Base-by-base conservation (phyloP, 2,888 invertebrate genomes). In the Fragum sueziense region DNA sequence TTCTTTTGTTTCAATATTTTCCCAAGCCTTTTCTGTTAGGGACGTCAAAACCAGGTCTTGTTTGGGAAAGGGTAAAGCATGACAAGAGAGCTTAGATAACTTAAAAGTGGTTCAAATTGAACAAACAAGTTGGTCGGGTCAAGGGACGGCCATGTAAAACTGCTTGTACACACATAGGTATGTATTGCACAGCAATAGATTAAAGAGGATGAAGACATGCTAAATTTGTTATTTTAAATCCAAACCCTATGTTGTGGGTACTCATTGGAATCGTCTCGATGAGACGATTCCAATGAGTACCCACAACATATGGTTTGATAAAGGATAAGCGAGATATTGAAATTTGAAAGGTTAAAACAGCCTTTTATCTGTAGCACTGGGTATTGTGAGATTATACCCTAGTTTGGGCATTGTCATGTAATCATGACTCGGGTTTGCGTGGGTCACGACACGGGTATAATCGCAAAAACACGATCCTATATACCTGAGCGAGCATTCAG, bases 401-500 rank as follows among this genome's bases (percentile, higher is more conserved):
- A 65, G 34, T 65, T 65, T 54, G 57, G 52, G 52, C 54, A 54
- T 54, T 70, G 70, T 70, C 52, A 70, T 52, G 70, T 70, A 70
- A 70, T 70, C 70, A 70, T 70, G 70, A 70, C 70, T 70, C 31
- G 29, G 52, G 31, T 69, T 52, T 51, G 69, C 69, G 25, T 59
- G 41, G 71, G 71, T 71, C 71, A 71, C 11, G 41, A 61, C 71
- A 41, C 70, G 31, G 33, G 70, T 34, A 70, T 70, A 57, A 70
- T 57, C 20, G 22, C 22, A 27, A n/a, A 47, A 70, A 47, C 47
- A 47, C 70, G 31, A n/a, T n/a, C 29, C 22, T 3, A 14, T 54
- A 34, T 70, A 70, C 70, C 70, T 70, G 70, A 54, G 70, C 52
- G 34, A 37, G 31, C 54, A 57, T 54, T 57, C 34, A 70, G 70